A percentile compares a stretch with the other conserved stretches of the same genome.
These are phyloP conservation scores for Bombus superbus DNA, from an alignment of 1,140 invertebrate genomes.

Conservation along the genomic window DNA sequence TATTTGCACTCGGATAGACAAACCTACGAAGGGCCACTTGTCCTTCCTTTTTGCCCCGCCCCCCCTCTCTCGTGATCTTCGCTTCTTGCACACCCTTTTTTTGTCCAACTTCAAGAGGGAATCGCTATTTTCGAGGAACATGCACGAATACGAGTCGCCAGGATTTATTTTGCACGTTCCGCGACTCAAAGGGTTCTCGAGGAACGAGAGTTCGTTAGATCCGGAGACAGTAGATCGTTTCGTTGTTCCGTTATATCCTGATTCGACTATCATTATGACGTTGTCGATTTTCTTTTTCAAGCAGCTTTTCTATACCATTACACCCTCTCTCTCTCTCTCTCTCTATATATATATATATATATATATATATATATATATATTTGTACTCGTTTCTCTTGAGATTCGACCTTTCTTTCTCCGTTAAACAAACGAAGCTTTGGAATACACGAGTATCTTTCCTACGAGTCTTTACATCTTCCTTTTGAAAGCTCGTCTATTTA, in stretches of 20 bases:
- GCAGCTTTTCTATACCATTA: too few relatives aligned
- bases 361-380: too few relatives aligned
- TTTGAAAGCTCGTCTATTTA: background rate
- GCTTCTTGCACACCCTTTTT: background rate
- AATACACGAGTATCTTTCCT: background rate
- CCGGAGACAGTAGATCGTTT: background rate
- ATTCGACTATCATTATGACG: background rate
- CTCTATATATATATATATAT: too few relatives aligned
- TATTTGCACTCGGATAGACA: slow-evolving; percentile 52
- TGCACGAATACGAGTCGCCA: background rate
- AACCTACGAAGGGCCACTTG: slow-evolving; percentile 46
- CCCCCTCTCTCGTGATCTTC: background rate
- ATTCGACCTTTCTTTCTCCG: background rate
- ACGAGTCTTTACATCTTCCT: background rate
- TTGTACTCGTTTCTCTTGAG: too few relatives aligned
- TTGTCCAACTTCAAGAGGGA: slow-evolving; percentile 6
- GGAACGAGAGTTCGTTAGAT: slow-evolving; percentile 1
- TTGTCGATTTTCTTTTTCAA: background rate
- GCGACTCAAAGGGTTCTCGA: slow-evolving; percentile 21
- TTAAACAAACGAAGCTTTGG: background rate
- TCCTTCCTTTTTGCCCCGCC: slow-evolving; percentile 32
- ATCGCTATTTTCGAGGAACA: slow-evolving; percentile 46
- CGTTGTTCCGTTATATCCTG: background rate
- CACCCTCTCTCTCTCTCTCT: background rate
- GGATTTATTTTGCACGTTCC: slow-evolving; percentile 41